Percentiles rank a stretch among this genome's conserved stretches.
Conservation (phyloP, 2,797 vertebrate genomes). For the Lepilemur septentrionalis region DNA sequence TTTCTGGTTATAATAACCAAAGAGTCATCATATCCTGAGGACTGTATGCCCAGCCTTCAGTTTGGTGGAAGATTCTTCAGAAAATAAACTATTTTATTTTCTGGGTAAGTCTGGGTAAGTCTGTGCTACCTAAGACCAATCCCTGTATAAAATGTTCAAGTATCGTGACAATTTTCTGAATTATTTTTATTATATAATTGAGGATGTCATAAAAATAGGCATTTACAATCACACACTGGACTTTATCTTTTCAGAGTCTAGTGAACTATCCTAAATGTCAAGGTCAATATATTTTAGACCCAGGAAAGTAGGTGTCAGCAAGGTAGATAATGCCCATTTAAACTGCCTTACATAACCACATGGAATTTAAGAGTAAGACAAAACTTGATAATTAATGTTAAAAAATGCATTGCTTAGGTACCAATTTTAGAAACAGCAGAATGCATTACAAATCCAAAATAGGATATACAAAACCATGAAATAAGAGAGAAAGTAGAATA, state of each 20-base stretch:
- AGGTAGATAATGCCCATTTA: constrained; percentile 25
- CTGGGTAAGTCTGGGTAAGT: neutral
- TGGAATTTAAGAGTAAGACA: constrained; percentile 64
- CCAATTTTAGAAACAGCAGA: constrained; percentile 67
- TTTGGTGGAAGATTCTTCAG: constrained; percentile 9
- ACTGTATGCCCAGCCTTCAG: neutral
- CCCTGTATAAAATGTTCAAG: neutral
- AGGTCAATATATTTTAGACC: constrained; percentile 32
- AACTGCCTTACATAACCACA: constrained; percentile 32
- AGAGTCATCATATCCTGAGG: neutral
- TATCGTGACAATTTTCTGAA: neutral
- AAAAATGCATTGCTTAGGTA: constrained; percentile 69
- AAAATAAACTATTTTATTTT: neutral
- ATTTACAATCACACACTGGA: neutral
- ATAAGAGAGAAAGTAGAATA: constrained; percentile 21
- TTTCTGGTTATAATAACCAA: constrained; percentile 3
- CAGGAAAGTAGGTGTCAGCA: constrained; percentile 3
- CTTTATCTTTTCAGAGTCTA: constrained; percentile 20
- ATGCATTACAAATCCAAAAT: constrained; percentile 64
- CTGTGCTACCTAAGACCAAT: neutral
- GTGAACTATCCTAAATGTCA: neutral
- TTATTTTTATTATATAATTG: constrained; percentile 27
- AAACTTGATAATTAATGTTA: constrained; percentile 70
- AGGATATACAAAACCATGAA: constrained; percentile 36
- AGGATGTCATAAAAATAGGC: neutral